Base-by-base conservation (phyloP, 2,888 invertebrate species). In the Coleophora deauratella region DNA sequence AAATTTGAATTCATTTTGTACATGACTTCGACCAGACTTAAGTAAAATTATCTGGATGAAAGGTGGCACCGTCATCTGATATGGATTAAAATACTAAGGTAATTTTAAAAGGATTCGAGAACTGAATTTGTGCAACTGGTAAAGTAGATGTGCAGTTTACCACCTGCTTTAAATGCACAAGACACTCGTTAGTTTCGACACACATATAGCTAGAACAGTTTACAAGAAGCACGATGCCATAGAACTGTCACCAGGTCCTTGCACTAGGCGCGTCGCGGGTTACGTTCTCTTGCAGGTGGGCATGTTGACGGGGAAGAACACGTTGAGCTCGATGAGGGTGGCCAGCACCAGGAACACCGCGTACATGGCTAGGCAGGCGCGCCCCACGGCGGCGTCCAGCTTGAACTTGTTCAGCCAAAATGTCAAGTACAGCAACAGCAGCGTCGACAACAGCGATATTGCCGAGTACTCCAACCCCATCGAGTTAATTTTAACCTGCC, bases 391-490 rank as follows among this genome's bases (percentile, higher is more conserved):
- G 64, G 91, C 92, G 72, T 95, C 94, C 72, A 97, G 81, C 77
- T 93, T 91, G 84, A 95, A 96, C 80, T 93, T 93, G 82, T 96
- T 96, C 69, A 93, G 87, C 67, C 93, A 92, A 67, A 97, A 93
- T 46, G 94, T 93, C 54, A 93, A 81, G 74, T 96, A 93, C 52
- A 97, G 88, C 67, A 96, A 87, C 65, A 95, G 87, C 38, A 97
- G 87, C 2, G 96, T 96, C 37, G 94, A 94, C 48, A 97, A 86
- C 54, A 97, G 84, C 28, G 95, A 95, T 62, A 97, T 94, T 41
- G 96, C 93, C 50, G 95, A 95, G 81, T 96, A 97, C 66, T 95
- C 94, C 55, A 97, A 84, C 3, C 96, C 97, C 58, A 93, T 93
- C 33, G 96, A 96, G 76, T 95, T 95, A 63, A 97, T 96, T 59